Percentiles rank a stretch among this genome's conserved stretches.
Conservation (phyloP, 2,113 vertebrate genomes). For the Actenoides lindsayi region DNA sequence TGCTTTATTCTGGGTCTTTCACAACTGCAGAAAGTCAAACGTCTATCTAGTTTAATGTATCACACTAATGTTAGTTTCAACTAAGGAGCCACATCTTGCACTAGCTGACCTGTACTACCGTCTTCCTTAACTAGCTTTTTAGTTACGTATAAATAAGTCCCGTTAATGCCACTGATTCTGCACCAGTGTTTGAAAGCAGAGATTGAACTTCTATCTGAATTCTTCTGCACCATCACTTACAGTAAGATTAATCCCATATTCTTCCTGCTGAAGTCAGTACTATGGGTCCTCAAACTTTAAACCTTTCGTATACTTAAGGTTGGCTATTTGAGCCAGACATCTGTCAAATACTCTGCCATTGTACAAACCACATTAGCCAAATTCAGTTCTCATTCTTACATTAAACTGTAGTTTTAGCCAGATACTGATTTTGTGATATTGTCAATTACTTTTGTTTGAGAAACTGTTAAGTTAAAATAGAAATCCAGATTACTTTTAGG, state of each 20-base stretch:
- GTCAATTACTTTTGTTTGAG: background rate
- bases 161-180: background rate
- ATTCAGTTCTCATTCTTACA: background rate
- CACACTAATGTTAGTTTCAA: fast-evolving
- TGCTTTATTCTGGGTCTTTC: background rate
- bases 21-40: background rate
- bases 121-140: background rate
- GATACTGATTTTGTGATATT: background rate
- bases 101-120: background rate
- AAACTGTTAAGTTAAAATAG: background rate
- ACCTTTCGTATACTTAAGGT: background rate
- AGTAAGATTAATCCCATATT: background rate
- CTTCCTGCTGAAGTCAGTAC: background rate
- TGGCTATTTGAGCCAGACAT: background rate
- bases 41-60: background rate
- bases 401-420: background rate
- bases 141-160: background rate
- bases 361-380: fast-evolving
- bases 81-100: background rate
- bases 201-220: background rate
- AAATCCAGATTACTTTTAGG: background rate
- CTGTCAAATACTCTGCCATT: background rate
- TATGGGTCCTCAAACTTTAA: background rate
- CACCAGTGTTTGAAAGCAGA: fast-evolving
- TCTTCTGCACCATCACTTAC: background rate